phyloP scores from a whole-genome alignment of 30 jellyfish, hydroid and myxozoan species.

The Phacellophora camtschatica region DNA sequence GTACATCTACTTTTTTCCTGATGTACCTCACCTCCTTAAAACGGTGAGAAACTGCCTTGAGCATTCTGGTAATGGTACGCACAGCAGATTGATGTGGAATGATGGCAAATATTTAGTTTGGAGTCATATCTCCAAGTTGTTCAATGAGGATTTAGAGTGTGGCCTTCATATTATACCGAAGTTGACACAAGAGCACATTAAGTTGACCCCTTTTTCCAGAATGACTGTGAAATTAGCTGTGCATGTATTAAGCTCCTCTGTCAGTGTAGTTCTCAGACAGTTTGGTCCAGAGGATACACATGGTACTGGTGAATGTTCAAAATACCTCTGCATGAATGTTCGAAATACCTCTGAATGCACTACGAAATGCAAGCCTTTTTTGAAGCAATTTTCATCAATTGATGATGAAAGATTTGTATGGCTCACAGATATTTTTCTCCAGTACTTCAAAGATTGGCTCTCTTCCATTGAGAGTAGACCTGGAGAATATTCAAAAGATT shows the following conservation, averaged over 20 bases:
- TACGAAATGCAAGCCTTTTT: constrained; percentile 4
- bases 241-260: constrained; percentile 46
- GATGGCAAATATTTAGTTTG: constrained; percentile 5
- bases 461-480: constrained; percentile 13
- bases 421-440: constrained; percentile 9
- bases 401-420: constrained; percentile 39
- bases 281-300: constrained; percentile 50
- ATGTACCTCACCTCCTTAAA: constrained; percentile 13
- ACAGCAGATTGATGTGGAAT: constrained; percentile 4
- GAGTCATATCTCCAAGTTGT: constrained; percentile 44
- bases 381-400: constrained; percentile 1
- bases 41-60: constrained; percentile 27
- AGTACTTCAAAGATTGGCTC: constrained; percentile 7
- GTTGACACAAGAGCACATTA: constrained; percentile 25
- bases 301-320: constrained; percentile 23
- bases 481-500: constrained; percentile 1
- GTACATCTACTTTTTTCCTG: neutral
- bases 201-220: constrained; percentile 25
- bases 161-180: constrained; percentile 39
- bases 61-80: neutral
- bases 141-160: constrained; percentile 40
- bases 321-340: neutral
- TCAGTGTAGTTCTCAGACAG: constrained; percentile 14
- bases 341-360: neutral
- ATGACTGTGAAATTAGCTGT: constrained; percentile 45